Conservation (phyloP, 2,113 vertebrate species). For the Columba livia region DNA sequence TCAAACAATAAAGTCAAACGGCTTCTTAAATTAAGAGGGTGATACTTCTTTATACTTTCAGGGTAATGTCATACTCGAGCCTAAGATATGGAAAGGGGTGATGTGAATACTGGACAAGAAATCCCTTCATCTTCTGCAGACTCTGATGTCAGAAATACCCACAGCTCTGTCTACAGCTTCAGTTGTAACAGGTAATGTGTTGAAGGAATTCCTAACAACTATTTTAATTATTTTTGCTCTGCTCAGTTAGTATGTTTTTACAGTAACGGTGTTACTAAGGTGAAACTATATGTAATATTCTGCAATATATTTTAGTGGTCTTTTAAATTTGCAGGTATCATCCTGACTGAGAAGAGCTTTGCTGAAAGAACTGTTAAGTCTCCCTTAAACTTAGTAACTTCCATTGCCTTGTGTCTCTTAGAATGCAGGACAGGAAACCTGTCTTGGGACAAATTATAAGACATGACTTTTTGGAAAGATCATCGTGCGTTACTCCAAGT, state of each 20-base stretch:
- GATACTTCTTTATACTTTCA: conserved; percentile 77
- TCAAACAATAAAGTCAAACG: conserved; percentile 62
- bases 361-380: neutral
- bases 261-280: neutral
- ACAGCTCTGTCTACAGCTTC: conserved; percentile 35
- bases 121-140: conserved; percentile 63
- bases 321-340: neutral
- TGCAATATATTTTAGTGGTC: neutral
- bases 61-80: conserved; percentile 71
- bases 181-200: conserved; percentile 63
- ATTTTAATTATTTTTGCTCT: neutral
- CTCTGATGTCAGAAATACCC: conserved; percentile 37
- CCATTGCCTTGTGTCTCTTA: neutral
- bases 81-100: conserved; percentile 78
- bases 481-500: neutral
- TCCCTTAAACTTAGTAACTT: neutral
- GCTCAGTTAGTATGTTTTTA: neutral
- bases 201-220: neutral
- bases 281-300: neutral
- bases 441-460: neutral
- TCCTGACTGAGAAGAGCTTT: neutral
- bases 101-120: conserved; percentile 65
- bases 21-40: conserved; percentile 46
- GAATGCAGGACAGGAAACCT: neutral
- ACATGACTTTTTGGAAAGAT: neutral